A percentile compares a stretch with the other conserved stretches of the same genome.
phyloP scores from a whole-genome alignment of 1,140 invertebrate genomes.

The Saccostrea glomerata region DNA sequence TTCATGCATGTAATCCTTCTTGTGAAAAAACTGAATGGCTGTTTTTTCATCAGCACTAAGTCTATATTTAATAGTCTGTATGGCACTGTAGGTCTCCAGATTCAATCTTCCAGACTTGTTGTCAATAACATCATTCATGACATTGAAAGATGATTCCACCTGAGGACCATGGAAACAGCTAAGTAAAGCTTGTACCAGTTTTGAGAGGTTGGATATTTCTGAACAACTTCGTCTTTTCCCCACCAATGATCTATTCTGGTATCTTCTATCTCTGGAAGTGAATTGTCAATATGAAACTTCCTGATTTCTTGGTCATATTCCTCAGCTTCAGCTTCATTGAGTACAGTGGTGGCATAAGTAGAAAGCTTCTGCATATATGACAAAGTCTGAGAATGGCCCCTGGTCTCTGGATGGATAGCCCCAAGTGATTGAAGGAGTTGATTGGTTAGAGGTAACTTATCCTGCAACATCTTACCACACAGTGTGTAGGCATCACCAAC shows the following conservation, averaged over 20 bases:
- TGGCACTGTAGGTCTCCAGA: slow-evolving; percentile 50
- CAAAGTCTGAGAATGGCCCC: slow-evolving; percentile 43
- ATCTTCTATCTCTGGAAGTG: slow-evolving; percentile 32
- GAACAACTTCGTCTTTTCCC: slow-evolving; percentile 35
- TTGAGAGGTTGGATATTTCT: slow-evolving; percentile 44
- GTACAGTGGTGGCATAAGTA: slow-evolving; percentile 43
- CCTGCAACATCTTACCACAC: slow-evolving; percentile 54
- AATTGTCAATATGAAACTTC: slow-evolving; percentile 45
- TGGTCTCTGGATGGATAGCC: slow-evolving; percentile 55
- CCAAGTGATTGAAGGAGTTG: slow-evolving; percentile 47
- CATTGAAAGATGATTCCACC: slow-evolving; percentile 55
- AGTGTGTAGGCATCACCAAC: slow-evolving; percentile 42
- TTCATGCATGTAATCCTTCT: slow-evolving; percentile 47
- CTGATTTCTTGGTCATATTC: slow-evolving; percentile 49
- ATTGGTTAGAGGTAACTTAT: slow-evolving; percentile 54
- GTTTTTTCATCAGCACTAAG: slow-evolving; percentile 39
- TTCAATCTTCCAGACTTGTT: slow-evolving; percentile 39
- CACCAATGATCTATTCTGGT: slow-evolving; percentile 49
- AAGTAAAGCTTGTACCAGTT: slow-evolving; percentile 46
- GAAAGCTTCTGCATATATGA: slow-evolving; percentile 45
- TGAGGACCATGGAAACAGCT: slow-evolving; percentile 58
- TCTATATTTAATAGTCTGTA: slow-evolving; percentile 57
- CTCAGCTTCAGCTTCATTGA: slow-evolving; percentile 38
- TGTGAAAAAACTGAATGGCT: neutral
- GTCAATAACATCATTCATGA: slow-evolving; percentile 58